phyloP scores from a whole-genome alignment of 1,140 invertebrate genomes.

The Microplitis mediator region DNA sequence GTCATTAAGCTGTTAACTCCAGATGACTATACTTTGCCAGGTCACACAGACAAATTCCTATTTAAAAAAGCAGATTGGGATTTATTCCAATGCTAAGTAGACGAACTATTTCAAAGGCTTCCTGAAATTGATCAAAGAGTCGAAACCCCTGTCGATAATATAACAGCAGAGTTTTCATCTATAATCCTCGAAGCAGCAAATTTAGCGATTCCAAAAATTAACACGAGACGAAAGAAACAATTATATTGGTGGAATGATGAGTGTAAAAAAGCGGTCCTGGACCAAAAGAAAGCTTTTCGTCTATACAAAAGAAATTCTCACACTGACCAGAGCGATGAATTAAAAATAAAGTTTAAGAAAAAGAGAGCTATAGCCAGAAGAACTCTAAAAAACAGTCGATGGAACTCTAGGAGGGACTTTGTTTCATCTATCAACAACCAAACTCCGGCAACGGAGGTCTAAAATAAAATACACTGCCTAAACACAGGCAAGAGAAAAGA shows the following conservation, averaged over 20 bases:
- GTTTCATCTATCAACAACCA: slow-evolving; percentile 22
- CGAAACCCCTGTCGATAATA: slow-evolving; percentile 25
- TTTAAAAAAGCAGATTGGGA: slow-evolving; percentile 40
- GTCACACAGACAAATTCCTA: slow-evolving; percentile 33
- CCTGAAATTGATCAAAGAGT: slow-evolving; percentile 2
- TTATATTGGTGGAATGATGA: slow-evolving; percentile 49
- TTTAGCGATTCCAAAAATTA: slow-evolving; percentile 34
- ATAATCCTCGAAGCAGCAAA: slow-evolving; percentile 37
- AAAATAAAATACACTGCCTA: slow-evolving; percentile 31
- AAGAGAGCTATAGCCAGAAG: slow-evolving; percentile 29
- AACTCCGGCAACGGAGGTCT: slow-evolving; percentile 22
- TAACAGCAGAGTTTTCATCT: slow-evolving; percentile 35
- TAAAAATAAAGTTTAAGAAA: slow-evolving; percentile 40
- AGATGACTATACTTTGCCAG: background rate
- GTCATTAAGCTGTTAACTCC: slow-evolving; percentile 24
- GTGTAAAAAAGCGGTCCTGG: slow-evolving; percentile 38
- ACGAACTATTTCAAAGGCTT: slow-evolving; percentile 16
- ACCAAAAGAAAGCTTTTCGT: slow-evolving; percentile 41
- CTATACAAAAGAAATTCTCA: slow-evolving; percentile 35
- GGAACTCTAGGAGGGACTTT: slow-evolving; percentile 20
- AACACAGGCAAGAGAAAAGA: slow-evolving; percentile 11
- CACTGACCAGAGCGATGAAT: slow-evolving; percentile 30
- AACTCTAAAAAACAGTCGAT: slow-evolving; percentile 22
- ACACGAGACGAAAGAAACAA: slow-evolving; percentile 21
- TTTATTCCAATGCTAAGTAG: background rate